Evolutionary conservation across 37 sponge, comb jelly and placozoan species (phyloP).

Genomic region (Chondrilla cf. caribensis): DNA sequence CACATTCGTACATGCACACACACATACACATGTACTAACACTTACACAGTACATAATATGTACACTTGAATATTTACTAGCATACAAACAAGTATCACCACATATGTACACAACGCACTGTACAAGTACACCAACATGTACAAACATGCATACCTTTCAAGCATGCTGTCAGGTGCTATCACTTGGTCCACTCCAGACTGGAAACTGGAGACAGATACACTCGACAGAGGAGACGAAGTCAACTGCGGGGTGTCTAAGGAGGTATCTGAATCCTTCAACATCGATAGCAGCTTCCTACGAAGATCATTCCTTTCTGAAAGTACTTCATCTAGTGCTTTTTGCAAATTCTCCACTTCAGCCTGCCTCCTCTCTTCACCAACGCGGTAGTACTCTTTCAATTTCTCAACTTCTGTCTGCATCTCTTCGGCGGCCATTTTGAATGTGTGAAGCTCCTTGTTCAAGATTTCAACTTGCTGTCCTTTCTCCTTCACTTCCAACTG

Average conservation of each 20-base stretch:
- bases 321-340: constrained; percentile 21
- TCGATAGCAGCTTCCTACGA: constrained; percentile 19
- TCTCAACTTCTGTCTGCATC: constrained; percentile 1
- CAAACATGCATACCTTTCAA: too few species aligned
- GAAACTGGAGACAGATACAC: neutral
- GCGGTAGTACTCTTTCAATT: constrained; percentile 38
- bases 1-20: too few species aligned
- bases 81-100: too few species aligned
- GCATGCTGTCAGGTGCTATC: too few species aligned
- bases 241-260: neutral
- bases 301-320: constrained; percentile 1
- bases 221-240: neutral
- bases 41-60: too few species aligned
- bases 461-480: constrained; percentile 38
- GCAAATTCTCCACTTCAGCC: constrained; percentile 11
- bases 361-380: constrained; percentile 14
- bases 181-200: neutral
- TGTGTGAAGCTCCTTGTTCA: constrained; percentile 41
- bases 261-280: neutral
- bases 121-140: too few species aligned
- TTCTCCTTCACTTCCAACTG: constrained; percentile 40
- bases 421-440: constrained; percentile 10
- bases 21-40: too few species aligned
- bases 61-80: too few species aligned
- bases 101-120: too few species aligned